These are phyloP conservation scores for Drosophila ochracea DNA, from an alignment of 2,888 invertebrate species.

Conservation along the genomic window DNA sequence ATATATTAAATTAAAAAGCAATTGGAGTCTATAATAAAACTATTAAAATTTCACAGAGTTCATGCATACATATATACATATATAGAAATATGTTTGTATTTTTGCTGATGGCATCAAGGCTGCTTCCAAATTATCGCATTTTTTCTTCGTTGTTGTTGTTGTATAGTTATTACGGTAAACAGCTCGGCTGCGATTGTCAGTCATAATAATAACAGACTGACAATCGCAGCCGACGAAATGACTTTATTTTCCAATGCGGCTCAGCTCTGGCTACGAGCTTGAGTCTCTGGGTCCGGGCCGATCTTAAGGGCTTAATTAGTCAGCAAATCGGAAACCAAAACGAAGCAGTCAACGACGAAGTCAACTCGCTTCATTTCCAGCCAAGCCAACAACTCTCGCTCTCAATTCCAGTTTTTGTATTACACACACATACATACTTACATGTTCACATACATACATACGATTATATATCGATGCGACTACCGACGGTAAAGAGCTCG, in stretches of 20 bases:
- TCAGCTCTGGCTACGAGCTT: slow-evolving; percentile 3
- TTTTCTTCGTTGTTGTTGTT: slow-evolving; percentile 9
- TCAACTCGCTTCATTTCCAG: slow-evolving; percentile 19
- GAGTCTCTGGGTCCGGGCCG: slow-evolving; percentile 10
- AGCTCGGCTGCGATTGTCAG: too few relatives aligned
- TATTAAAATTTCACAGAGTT: neutral
- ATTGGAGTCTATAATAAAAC: neutral
- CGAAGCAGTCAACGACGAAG: slow-evolving; percentile 28
- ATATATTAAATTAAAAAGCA: neutral
- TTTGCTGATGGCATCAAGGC: neutral
- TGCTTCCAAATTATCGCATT: neutral
- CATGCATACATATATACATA: neutral
- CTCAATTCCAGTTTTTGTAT: slow-evolving; percentile 57
- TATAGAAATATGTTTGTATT: neutral
- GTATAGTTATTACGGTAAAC: slow-evolving; percentile 1
- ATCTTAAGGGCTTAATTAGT: slow-evolving; percentile 76
- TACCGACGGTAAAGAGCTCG: slow-evolving; percentile 16
- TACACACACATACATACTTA: slow-evolving; percentile 12
- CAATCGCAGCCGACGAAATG: slow-evolving; percentile 50
- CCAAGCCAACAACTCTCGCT: slow-evolving; percentile 31
- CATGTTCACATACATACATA: slow-evolving; percentile 3
- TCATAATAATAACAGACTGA: slow-evolving; percentile 10
- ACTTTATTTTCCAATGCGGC: slow-evolving; percentile 65
- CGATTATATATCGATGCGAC: neutral
- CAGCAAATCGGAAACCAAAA: slow-evolving; percentile 53